Percentiles rank a stretch among this genome's conserved stretches.
phyloP scores from a whole-genome alignment of 2,113 vertebrate genomes.

The Rhinopomastus cyanomelas region DNA sequence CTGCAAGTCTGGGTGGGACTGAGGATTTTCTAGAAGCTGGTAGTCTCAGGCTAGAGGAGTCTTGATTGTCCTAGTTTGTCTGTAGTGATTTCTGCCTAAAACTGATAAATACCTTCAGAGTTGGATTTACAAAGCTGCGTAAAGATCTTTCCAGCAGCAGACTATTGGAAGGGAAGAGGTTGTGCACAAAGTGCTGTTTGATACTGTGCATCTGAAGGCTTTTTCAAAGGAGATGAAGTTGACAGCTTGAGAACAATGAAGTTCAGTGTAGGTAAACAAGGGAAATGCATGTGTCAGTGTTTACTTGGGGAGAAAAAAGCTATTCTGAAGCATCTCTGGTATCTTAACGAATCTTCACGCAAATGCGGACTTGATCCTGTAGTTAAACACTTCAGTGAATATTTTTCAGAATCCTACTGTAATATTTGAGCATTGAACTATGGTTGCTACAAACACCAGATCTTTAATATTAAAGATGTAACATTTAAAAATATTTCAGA shows the following conservation, averaged over 20 bases:
- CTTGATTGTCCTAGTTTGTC: neutral
- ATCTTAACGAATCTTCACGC: neutral
- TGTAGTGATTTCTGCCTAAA: neutral
- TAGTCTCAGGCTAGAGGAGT: neutral
- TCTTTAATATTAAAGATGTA: neutral
- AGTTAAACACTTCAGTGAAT: neutral
- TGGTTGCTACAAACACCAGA: neutral
- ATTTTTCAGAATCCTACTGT: neutral
- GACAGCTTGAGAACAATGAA: neutral
- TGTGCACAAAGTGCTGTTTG: neutral
- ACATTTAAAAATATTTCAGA: neutral
- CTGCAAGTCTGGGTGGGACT: neutral
- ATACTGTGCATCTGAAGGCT: neutral
- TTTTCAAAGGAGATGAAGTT: neutral
- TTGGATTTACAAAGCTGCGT: neutral
- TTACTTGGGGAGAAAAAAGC: neutral
- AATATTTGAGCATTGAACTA: neutral
- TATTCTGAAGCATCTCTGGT: neutral
- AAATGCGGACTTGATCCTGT: neutral
- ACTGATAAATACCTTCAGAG: neutral
- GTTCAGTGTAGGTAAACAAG: neutral
- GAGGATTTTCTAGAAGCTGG: neutral
- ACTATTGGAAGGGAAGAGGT: neutral
- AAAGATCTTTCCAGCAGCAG: neutral
- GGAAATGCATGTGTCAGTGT: neutral